Evolutionary conservation across 2,797 vertebrate species (phyloP), one percentile per base, ranked within the genome.

Genomic region (Acanthis flammea): DNA sequence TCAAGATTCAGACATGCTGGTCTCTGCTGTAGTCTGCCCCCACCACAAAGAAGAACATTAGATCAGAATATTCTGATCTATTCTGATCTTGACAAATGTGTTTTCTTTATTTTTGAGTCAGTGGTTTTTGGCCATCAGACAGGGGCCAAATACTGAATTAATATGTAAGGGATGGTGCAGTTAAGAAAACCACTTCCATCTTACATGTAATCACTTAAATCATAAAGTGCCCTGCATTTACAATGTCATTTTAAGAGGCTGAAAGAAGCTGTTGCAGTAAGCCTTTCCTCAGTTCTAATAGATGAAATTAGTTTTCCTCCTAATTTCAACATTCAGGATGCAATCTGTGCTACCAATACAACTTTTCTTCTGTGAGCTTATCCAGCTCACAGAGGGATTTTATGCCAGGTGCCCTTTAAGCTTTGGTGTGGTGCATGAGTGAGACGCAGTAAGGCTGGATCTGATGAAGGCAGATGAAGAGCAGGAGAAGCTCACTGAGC

Each of bases 241-340:
- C 0, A 0, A 30, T 61, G 16, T 37, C 31, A 53, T 41, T 44
- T 22, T 47, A 41, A 55, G 71, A 91, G 27, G 14, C 4, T 55
- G 57, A 67, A 74, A 74, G 2, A 0, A 25, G 19, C 31, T 87
- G 14, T 65, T 68, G 4, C 71, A 82, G 11, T 22, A 79, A 1
- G 6, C 6, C 16, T 39, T 71, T 87, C 19, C 33, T 33, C 54
- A 57, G 27, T 44, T 63, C 50, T 53, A 68, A 37, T 0, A 27
- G 33, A 41, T 4, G 62, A 77, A 75, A 72, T 51, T 17, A 37
- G 14, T 85, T 57, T 8, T 48, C 15, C 24, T 68, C 30, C 23
- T 44, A 22, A 78, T 79, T 87, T 84, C 37, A n/a, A 14, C 31
- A 45, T 33, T 70, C 23, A 44, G n/a, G 23, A 44, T 66, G 30